Base-by-base conservation (phyloP, 1,140 invertebrate species). In the Portunus trituberculatus region DNA sequence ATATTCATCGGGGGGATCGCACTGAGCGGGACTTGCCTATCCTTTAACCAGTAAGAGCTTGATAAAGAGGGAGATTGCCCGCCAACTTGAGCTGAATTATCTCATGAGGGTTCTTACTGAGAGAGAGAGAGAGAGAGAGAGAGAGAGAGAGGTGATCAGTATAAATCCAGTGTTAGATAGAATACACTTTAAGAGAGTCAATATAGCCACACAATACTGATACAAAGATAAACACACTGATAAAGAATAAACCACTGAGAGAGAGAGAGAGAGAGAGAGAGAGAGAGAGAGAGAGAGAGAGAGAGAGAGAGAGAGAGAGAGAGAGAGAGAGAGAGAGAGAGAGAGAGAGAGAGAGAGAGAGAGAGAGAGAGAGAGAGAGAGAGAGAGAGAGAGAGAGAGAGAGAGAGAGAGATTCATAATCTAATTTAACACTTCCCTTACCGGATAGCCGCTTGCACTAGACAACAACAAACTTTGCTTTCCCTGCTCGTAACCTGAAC, bases 341-440 rank as follows among this genome's bases (percentile, higher is more conserved):
- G 67, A 76, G 20, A 76, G 67, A 76, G 67, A 76, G 67, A 76
- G 67, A 76, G n/a, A 76, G 67, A 76, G 67, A 76, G 67, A 76
- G 67, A 76, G 67, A 76, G 67, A 76, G 67, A 76, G 67, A 76
- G 67, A 76, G 67, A 76, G 67, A 76, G 67, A 76, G 67, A 76
- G 67, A 76, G 67, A n/a, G 67, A 76, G 67, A 76, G 67, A 76
- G 67, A 76, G 67, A 76, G 67, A 76, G 67, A 76, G 67, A 76
- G 67, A 76, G 67, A 76, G 67, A 76, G 67, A 76, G 67, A 76
- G 67, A n/a, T 25, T 76, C 67, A 76, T 76, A 76, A 76, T 76
- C 67, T n/a, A 76, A 76, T 76, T 76, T 76, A n/a, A 20, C 67
- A 76, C 67, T n/a, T 76, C 20, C 67, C 67, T 76, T 25, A 25